Evolutionary conservation across 2,113 vertebrate species (phyloP).

Genomic region (Epinephelus cyanopodus): DNA sequence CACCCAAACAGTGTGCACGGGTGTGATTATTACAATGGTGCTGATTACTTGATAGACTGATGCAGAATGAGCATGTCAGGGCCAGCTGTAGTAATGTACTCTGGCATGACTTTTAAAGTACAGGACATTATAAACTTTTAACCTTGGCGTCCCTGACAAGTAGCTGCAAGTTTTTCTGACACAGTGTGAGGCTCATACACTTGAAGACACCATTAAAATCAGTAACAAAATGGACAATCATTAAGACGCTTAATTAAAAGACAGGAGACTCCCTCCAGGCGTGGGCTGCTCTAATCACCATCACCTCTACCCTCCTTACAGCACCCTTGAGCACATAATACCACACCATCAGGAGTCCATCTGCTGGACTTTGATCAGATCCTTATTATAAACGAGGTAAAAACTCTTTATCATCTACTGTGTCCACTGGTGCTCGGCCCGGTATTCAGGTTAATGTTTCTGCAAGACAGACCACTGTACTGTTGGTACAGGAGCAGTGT

Average conservation of each 20-base stretch:
- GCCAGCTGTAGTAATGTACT: background rate
- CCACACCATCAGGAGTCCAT: background rate
- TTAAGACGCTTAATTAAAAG: background rate
- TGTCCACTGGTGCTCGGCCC: background rate
- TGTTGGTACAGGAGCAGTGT: conserved; percentile 12
- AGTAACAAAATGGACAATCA: background rate
- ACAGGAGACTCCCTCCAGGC: background rate
- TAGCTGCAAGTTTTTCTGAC: background rate
- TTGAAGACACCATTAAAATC: background rate
- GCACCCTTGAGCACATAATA: background rate
- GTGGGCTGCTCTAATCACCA: background rate
- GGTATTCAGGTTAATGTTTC: conserved; percentile 40
- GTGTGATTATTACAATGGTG: background rate
- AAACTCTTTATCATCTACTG: too few species aligned
- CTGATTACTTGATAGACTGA: background rate
- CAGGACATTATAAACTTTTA: background rate
- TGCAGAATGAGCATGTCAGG: background rate
- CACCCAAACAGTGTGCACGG: background rate
- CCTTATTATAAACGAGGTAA: background rate
- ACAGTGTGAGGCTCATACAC: background rate
- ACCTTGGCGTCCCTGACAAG: background rate
- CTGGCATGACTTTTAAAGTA: background rate
- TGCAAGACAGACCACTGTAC: background rate
- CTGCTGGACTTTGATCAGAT: background rate
- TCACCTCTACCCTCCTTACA: background rate